phyloP scores from a whole-genome alignment of 2,797 vertebrate genomes.

The Peromyscus nudipes region DNA sequence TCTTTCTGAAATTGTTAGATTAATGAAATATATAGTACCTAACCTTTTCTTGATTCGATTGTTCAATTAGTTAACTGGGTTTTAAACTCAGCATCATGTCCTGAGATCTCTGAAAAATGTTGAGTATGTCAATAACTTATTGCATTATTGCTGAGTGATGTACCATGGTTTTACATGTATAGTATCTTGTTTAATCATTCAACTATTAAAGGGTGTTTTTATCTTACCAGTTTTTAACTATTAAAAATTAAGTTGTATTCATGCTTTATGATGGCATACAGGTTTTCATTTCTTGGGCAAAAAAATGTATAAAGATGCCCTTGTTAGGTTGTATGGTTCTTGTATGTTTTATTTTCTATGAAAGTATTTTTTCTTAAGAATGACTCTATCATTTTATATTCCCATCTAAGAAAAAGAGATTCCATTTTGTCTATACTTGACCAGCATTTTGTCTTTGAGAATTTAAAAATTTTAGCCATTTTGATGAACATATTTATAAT shows the following conservation, averaged over 20 bases:
- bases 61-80: neutral
- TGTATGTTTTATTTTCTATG: neutral
- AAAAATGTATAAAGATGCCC: neutral
- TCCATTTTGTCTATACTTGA: neutral
- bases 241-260: neutral
- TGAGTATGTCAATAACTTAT: neutral
- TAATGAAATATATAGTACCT: neutral
- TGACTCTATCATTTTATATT: neutral
- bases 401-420: neutral
- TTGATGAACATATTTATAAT: neutral
- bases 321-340: neutral
- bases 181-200: neutral
- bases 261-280: neutral
- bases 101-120: neutral
- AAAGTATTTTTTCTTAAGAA: neutral
- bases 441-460: neutral
- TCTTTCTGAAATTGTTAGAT: neutral
- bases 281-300: neutral
- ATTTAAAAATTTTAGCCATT: neutral
- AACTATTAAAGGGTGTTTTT: neutral
- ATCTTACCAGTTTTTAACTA: neutral
- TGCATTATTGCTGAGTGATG: neutral
- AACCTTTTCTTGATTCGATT: neutral
- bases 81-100: neutral
- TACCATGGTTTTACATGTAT: neutral